phyloP scores from a whole-genome alignment of 2,797 vertebrate species.

The Coilia nasus region DNA sequence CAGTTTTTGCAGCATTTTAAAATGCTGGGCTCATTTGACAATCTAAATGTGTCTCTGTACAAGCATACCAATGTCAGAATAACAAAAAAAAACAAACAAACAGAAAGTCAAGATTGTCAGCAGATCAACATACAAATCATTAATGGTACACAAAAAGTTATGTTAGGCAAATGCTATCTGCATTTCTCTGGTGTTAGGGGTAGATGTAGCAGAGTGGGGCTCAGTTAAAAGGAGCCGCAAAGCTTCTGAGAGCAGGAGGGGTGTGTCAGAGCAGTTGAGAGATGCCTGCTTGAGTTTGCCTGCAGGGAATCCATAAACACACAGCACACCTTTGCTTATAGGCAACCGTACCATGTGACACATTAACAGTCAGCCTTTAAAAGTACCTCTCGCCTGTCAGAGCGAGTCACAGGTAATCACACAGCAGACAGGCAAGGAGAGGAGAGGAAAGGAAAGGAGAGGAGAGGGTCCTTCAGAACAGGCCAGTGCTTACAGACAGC shows the following conservation, averaged over 20 bases:
- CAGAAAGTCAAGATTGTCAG: too few species aligned
- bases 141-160: too few species aligned
- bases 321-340: constrained; percentile 50
- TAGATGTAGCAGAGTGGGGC: background rate
- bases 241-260: constrained; percentile 37
- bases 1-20: too few species aligned
- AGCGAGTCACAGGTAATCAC: constrained; percentile 40
- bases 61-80: background rate
- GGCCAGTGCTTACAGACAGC: too few species aligned
- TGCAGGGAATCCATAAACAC: constrained; percentile 57
- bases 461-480: too few species aligned
- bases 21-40: too few species aligned
- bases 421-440: constrained; percentile 20
- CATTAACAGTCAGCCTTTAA: constrained; percentile 56
- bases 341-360: constrained; percentile 64
- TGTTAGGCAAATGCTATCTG: too few species aligned
- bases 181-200: background rate
- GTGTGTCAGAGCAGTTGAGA: constrained; percentile 52
- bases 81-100: background rate
- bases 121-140: too few species aligned
- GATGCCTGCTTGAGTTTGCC: constrained; percentile 50
- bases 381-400: constrained; percentile 52
- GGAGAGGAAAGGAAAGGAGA: background rate
- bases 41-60: too few species aligned
- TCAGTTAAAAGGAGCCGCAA: constrained; percentile 22